Base-by-base conservation (phyloP, 2,888 invertebrate genomes). In the Molorchus minor region DNA sequence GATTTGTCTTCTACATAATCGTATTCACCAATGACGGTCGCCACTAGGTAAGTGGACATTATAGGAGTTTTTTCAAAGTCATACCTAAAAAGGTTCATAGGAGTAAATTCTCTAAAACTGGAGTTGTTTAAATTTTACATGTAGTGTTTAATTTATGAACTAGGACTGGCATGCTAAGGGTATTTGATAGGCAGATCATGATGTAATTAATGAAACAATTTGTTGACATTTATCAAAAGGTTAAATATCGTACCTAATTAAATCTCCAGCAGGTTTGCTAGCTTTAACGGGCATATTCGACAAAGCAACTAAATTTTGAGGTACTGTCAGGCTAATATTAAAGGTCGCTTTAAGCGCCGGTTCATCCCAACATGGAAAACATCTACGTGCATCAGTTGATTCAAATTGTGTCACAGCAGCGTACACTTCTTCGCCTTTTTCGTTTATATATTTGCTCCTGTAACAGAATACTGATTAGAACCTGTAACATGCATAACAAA, bases 291-390 rank as follows among this genome's bases (percentile, higher is more conserved):
- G 88, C 97, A 97, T 98, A 80, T 98, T 98, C 17, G 96, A 97
- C 51, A 98, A 84, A 21, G 95, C 96, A 3, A 93, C 91, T 65
- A 91, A 85, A 75, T 91, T 38, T 46, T 72, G 84, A 19, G 94
- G 93, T 52, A 95, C 93, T 59, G 89, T 84, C 12, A 98, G 82
- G 0, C 89, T 88, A 63, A 98, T 91, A 78, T 96, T 92, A 81
- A 98, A 98, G 1, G 93, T 95, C 1, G 98, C 93, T 81, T 98
- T 98, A 62, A 93, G 88, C 8, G 95, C 93, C 5, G 98, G 98
- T 80, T 98, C 98, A 80, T 98, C 98, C 95, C 96, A 98, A 80
- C 97, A 98, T 2, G 98, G 98, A 76, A 98, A 98, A 75, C 76
- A 96, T 93, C 69, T 85, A 55, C 98, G 86, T 3, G 98, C 98